These are phyloP conservation scores for Python bivittatus DNA, from an alignment of 2,113 vertebrate genomes.

Conservation along the genomic window DNA sequence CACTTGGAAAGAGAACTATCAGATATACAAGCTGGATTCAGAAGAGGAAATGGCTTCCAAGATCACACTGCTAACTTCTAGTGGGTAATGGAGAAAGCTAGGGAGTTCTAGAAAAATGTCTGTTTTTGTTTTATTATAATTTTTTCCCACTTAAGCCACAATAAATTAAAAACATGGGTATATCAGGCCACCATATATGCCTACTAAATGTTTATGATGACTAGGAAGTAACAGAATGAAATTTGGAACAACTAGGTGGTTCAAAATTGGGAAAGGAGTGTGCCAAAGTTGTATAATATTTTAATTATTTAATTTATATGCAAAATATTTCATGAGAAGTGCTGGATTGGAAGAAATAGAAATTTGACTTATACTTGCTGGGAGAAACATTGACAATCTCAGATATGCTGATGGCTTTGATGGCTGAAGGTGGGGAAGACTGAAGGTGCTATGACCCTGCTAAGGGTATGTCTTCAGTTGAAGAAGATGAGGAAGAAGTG, in stretches of 20 bases:
- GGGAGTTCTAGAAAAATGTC: background rate
- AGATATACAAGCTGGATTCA: background rate
- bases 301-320: background rate
- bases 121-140: background rate
- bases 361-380: background rate
- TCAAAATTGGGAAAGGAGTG: background rate
- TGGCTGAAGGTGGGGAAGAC: background rate
- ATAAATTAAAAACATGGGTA: background rate
- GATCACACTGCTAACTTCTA: background rate
- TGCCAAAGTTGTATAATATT: background rate
- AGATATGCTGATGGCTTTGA: background rate
- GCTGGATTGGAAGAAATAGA: background rate
- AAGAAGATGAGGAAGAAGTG: background rate
- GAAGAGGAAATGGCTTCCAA: background rate
- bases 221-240: background rate
- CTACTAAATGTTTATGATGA: background rate
- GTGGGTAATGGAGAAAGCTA: background rate
- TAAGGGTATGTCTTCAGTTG: background rate
- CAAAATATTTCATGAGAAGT: background rate
- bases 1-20: background rate
- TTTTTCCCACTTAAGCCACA: background rate
- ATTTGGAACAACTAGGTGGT: background rate
- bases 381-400: background rate
- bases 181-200: background rate
- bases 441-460: background rate